Evolutionary conservation across 2,113 vertebrate genomes (phyloP), one percentile per base, ranked within the genome.

Genomic region (Sporophila hypoxantha): DNA sequence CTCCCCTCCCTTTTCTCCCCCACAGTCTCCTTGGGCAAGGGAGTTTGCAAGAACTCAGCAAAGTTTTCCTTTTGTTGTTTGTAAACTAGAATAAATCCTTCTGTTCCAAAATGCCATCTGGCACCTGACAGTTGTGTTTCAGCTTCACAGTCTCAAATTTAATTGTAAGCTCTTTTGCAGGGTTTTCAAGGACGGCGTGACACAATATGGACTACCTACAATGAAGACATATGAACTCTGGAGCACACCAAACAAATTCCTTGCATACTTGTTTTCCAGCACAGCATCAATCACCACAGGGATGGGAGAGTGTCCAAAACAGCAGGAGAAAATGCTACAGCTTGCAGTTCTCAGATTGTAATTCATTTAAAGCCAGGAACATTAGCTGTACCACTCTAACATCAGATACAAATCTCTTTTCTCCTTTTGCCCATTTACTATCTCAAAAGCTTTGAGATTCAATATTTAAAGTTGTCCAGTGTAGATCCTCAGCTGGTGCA

Each of bases 161-260:
- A 96, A 96, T 94, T 96, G 95, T 96, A 94, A 95, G 94, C 93
- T 94, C 91, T 94, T 96, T 94, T 95, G 91, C 95, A 94, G 88
- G 87, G 79, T 91, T 94, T 95, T 96, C 95, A 96, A 96, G 95
- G 95, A 95, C 93, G 3, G 37, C 6, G 12, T 95, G 95, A 95
- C 95, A 95, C 93, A 94, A 94, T 94, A 94, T 95, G 95, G 93
- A 91, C 95, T 94, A 88, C 89, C 93, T 94, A 94, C 95, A 94
- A 96, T 95, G 95, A 96, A 96, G 95, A 96, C 95, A 80, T 94
- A 96, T 94, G 95, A 96, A 96, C 95, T 95, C 91, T 62, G 74
- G 93, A 92, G 93, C 93, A 89, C 77, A 94, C 94, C 93, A 94
- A 95, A 94, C 93, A 94, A 93, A 95, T 96, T 94, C 94, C 73